Base-by-base conservation (phyloP, 1,140 invertebrate genomes). In the Drosophila sucinea region DNA sequence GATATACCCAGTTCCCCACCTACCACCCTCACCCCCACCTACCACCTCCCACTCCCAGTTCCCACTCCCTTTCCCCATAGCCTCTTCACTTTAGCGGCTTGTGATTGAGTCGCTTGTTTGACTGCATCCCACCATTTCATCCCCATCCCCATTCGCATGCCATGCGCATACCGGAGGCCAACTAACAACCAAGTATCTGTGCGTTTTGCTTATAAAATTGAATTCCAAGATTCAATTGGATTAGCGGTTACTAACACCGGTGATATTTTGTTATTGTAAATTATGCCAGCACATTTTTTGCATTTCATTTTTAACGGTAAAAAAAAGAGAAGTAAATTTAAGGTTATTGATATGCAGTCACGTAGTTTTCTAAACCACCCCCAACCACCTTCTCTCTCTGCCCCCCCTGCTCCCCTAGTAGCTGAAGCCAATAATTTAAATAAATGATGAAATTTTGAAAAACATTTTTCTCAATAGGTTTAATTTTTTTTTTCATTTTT, bases 171-270 rank as follows among this genome's bases (percentile, higher is more conserved):
- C 62, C 68, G 76, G 68, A 68, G 68, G 84, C 75, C 35, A 47
- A 71, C 70, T 67, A 70, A 63, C 67, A 79, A 71, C 51, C 61
- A 57, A 60, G 56, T 65, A 54, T 41, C 44, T 61, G 51, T 67
- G 60, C 61, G 25, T 56, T 51, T 60, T 67, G 60, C 75, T 58
- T 33, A 56, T 70, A 73, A 76, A 90, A 90, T 90, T 90, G 81
- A 90, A 90, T 90, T 85, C 75, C 69, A 68, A 64, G 82, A 77
- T 71, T 70, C 84, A 91, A 91, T 90, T 91, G 90, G 89, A 91
- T 91, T 91, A 91, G 89, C 75, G 81, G 86, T 81, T 90, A 81
- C 81, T 87, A 85, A 90, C 84, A 90, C 78, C 75, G 86, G 76
- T 74, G 85, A 89, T 89, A 73, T 70, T 58, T 58, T 90, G 85